Evolutionary conservation across 92 coral and sea anemone species (phyloP).

Genomic region (Metridium senile): DNA sequence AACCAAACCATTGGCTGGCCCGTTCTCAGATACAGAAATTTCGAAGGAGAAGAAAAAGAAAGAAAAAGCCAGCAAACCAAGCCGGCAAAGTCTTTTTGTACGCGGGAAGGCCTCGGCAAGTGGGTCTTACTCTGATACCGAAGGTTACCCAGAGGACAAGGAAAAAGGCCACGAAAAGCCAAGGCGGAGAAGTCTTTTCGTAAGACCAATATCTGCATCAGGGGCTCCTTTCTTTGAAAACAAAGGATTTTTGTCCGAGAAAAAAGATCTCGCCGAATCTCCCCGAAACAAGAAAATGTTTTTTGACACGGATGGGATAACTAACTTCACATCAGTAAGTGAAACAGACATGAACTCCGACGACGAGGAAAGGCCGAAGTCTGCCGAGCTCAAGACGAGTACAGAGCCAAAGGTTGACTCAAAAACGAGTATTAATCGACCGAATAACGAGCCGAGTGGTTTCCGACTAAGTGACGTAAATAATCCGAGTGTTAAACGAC

Average conservation of each 20-base stretch:
- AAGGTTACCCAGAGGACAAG: conserved; percentile 34
- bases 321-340: conserved; percentile 18
- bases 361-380: background rate
- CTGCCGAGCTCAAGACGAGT: background rate
- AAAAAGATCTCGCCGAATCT: background rate
- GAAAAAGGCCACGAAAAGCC: conserved; percentile 1
- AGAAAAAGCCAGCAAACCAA: background rate
- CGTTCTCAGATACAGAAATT: background rate
- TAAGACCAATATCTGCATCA: conserved; percentile 22
- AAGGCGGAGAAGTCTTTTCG: conserved; percentile 29
- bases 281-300: background rate
- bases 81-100: background rate
- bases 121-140: conserved; percentile 56
- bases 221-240: conserved; percentile 40
- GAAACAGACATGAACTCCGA: conserved; percentile 9
- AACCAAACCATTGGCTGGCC: conserved; percentile 7
- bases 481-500: background rate
- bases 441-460: no score
- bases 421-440: background rate
- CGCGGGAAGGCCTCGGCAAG: background rate
- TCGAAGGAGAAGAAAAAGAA: background rate
- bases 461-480: background rate
- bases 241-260: conserved; percentile 12
- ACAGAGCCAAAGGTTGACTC: background rate
- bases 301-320: background rate